A percentile compares a stretch with the other conserved stretches of the same genome.
These are phyloP conservation scores for Hypotaenidia philippensis DNA, from an alignment of 2,797 vertebrate genomes.

Conservation along the genomic window DNA sequence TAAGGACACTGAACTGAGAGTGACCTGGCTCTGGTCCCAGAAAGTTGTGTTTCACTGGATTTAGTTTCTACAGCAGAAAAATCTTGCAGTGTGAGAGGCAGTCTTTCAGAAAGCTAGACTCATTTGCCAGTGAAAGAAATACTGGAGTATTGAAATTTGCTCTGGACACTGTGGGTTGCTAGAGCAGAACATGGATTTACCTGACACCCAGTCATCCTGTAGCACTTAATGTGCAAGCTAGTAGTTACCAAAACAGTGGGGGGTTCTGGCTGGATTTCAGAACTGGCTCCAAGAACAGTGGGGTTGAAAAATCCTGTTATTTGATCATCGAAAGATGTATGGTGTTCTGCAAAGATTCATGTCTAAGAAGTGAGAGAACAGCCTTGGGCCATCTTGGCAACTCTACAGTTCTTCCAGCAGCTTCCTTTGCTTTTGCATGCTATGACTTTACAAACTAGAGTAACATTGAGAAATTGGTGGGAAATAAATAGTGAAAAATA, in stretches of 20 bases:
- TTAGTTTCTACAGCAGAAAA: slow-evolving; percentile 33
- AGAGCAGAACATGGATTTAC: neutral
- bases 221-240: neutral
- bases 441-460: neutral
- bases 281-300: neutral
- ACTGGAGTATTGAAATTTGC: neutral
- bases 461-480: neutral
- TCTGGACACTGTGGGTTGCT: neutral
- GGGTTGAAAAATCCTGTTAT: neutral
- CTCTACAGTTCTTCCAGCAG: neutral
- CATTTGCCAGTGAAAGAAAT: slow-evolving; percentile 2
- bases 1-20: slow-evolving; percentile 48
- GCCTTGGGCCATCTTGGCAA: neutral
- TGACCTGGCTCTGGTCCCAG: slow-evolving; percentile 65
- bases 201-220: neutral
- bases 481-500: neutral
- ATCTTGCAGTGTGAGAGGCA: neutral
- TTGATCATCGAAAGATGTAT: neutral
- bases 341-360: neutral
- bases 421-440: neutral
- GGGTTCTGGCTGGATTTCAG: slow-evolving; percentile 1
- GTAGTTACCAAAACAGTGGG: neutral
- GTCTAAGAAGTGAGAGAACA: neutral
- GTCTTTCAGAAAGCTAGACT: neutral
- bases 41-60: slow-evolving; percentile 55